These are phyloP conservation scores for Parasteatoda tepidariorum DNA, from an alignment of 1,140 invertebrate species.

Conservation along the genomic window DNA sequence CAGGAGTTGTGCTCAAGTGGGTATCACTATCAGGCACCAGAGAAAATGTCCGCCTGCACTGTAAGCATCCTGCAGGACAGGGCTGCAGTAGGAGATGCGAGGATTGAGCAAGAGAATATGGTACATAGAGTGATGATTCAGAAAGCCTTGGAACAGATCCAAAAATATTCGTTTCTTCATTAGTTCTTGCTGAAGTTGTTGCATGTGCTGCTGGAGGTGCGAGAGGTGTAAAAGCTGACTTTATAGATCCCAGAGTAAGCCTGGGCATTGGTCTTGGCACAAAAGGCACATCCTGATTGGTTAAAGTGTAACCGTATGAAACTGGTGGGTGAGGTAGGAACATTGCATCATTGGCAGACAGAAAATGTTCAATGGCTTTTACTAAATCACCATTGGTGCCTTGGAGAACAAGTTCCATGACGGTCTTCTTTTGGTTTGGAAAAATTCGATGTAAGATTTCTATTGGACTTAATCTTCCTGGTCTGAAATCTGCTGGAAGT, in stretches of 20 bases:
- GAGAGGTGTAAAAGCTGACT: constrained; percentile 51
- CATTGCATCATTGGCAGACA: constrained; percentile 65
- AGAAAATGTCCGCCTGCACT: constrained; percentile 39
- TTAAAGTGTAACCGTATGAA: background rate
- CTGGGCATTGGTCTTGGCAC: constrained; percentile 9
- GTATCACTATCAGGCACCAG: background rate
- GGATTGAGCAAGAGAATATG: constrained; percentile 26
- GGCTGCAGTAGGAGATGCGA: constrained; percentile 41
- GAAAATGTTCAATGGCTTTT: constrained; percentile 80
- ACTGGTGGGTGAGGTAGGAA: constrained; percentile 31
- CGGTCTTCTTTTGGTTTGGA: constrained; percentile 83
- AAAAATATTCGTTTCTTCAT: background rate
- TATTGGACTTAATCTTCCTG: constrained; percentile 74
- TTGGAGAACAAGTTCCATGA: constrained; percentile 86
- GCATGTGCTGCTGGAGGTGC: background rate
- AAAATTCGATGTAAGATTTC: constrained; percentile 89
- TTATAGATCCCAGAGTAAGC: constrained; percentile 32
- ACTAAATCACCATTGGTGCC: constrained; percentile 88
- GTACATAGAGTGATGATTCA: constrained; percentile 38
- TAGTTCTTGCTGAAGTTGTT: background rate
- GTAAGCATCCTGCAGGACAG: constrained; percentile 48
- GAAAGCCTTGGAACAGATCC: constrained; percentile 38
- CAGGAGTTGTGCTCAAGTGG: background rate
- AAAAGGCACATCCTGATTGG: constrained; percentile 26
- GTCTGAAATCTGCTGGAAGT: constrained; percentile 57